Conservation (phyloP, 2,797 vertebrate species). For the Sebastes nivosus region DNA sequence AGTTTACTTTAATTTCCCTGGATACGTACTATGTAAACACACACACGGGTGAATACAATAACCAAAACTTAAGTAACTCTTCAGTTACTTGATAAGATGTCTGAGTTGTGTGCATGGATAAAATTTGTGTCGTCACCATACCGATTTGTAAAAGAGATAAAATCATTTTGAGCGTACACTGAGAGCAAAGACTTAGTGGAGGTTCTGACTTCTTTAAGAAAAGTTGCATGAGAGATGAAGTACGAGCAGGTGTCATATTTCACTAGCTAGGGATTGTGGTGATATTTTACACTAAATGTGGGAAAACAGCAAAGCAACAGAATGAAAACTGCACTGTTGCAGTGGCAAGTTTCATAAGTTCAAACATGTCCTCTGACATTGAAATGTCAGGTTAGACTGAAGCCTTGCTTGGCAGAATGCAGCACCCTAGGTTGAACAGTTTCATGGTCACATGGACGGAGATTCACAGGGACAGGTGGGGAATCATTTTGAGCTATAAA, state of each 20-base stretch:
- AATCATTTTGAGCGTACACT: not conserved
- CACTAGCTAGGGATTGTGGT: not conserved
- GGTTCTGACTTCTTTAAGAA: not conserved
- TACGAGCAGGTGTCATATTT: not conserved
- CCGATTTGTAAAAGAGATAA: not conserved
- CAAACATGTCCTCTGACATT: conserved; percentile 1
- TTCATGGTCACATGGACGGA: not conserved
- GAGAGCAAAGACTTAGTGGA: not conserved
- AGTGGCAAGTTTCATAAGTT: not conserved
- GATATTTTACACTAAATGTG: not conserved
- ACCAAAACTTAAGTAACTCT: not conserved
- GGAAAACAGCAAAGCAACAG: not conserved
- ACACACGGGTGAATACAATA: not conserved
- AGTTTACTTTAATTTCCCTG: not conserved
- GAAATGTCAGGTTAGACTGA: not conserved
- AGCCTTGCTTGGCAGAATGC: not conserved
- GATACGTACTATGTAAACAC: not conserved
- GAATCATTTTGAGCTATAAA: not conserved
- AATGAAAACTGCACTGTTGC: not conserved
- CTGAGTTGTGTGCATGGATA: not conserved
- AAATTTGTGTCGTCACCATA: not conserved
- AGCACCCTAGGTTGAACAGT: not conserved
- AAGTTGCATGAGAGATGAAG: not conserved
- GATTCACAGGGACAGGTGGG: not conserved
- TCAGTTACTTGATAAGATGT: not conserved